A percentile compares a stretch with the other conserved stretches of the same genome.
Evolutionary conservation across 35 echinoderm and acorn worm genomes (phyloP).

Genomic region (Lytechinus variegatus): DNA sequence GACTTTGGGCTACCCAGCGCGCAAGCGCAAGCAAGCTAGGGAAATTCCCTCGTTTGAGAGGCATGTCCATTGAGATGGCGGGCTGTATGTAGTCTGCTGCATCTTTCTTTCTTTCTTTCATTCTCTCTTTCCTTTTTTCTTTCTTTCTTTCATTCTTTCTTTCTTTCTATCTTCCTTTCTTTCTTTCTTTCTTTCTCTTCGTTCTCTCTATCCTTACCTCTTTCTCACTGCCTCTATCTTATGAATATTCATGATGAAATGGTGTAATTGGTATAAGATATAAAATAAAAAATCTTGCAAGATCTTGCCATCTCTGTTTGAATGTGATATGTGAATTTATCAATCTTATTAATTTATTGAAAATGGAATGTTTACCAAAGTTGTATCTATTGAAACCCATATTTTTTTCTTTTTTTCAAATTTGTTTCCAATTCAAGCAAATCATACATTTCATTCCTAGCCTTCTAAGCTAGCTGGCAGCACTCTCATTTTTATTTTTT

Average conservation of each 20-base stretch:
- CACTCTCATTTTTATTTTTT: too few species aligned
- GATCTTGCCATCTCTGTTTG: background rate
- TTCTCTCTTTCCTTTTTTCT: background rate
- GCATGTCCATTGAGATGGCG: too few species aligned
- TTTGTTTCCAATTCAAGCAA: too few species aligned
- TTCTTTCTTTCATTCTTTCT: background rate
- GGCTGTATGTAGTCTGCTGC: too few species aligned
- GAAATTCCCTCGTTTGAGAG: too few species aligned
- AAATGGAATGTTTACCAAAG: background rate
- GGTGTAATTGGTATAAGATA: background rate
- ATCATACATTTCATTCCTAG: too few species aligned
- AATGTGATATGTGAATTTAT: background rate
- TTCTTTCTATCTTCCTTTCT: background rate
- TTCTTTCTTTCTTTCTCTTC: background rate
- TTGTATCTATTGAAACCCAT: too few species aligned
- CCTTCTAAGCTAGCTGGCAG: too few species aligned
- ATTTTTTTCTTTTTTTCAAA: too few species aligned
- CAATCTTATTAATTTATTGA: background rate
- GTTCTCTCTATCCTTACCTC: background rate
- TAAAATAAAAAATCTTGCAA: background rate
- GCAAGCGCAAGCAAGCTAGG: too few species aligned
- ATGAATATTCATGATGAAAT: background rate
- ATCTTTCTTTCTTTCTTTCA: too few species aligned
- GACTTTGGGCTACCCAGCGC: too few species aligned
- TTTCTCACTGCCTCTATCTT: background rate